These are phyloP conservation scores for Pseudobourletiella spinata DNA, from an alignment of 1,140 invertebrate genomes.

Conservation along the genomic window DNA sequence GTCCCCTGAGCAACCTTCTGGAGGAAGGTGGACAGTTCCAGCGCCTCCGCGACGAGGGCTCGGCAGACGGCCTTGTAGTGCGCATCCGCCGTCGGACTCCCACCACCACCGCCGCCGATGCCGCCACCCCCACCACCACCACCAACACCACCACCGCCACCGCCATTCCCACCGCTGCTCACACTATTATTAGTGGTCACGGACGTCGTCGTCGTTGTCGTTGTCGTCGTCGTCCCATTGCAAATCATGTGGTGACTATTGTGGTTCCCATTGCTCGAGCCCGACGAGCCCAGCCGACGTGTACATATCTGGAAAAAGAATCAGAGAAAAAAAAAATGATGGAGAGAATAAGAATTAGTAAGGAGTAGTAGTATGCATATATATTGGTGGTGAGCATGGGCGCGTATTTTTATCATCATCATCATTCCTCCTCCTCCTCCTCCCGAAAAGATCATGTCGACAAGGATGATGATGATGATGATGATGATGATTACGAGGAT, in stretches of 20 bases:
- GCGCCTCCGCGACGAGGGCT: conserved; percentile 77
- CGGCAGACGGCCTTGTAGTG: conserved; percentile 87
- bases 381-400: no score
- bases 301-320: conserved; percentile 19
- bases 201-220: no score
- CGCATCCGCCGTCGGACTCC: conserved; percentile 50
- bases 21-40: conserved; percentile 81
- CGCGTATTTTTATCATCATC: no score
- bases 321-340: conserved; percentile 3
- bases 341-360: no score
- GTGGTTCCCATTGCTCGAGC: neutral
- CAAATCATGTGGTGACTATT: conserved; percentile 11
- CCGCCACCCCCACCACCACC: no score
- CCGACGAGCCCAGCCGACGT: conserved; percentile 8
- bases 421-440: no score
- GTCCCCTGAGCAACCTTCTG: conserved; percentile 55
- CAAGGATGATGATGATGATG: no score
- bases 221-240: conserved; percentile 8
- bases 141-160: no score
- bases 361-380: no score
- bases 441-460: no score
- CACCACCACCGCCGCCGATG: neutral
- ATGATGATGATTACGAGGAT: no score
- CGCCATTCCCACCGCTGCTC: conserved; percentile 1
- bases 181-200: no score